phyloP scores from a whole-genome alignment of 2,113 vertebrate genomes.

The Haliaeetus leucogaster region DNA sequence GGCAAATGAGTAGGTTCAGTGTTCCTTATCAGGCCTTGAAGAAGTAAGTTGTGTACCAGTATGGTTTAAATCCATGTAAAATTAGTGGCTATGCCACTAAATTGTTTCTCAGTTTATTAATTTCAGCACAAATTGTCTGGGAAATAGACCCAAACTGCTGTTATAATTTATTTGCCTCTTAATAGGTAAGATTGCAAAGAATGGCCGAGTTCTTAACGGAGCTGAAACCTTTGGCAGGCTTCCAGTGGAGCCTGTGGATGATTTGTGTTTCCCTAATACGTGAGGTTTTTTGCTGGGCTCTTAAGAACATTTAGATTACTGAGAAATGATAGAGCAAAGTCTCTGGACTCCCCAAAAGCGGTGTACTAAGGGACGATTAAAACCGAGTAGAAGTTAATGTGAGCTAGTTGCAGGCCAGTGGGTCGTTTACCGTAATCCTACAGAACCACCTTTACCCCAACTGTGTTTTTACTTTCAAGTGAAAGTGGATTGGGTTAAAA shows the following conservation, averaged over 20 bases:
- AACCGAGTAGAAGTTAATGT: not conserved
- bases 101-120: not conserved
- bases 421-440: fast-evolving
- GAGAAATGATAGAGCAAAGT: not conserved
- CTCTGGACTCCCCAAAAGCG: not conserved
- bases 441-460: not conserved
- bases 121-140: not conserved
- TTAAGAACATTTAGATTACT: not conserved
- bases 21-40: not conserved
- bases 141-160: not conserved
- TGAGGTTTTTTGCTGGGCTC: not conserved
- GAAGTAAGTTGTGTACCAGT: not conserved
- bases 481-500: not conserved
- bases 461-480: not conserved
- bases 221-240: not conserved
- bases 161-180: not conserved
- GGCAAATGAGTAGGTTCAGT: not conserved
- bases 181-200: not conserved
- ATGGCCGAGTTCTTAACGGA: not conserved
- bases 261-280: not conserved
- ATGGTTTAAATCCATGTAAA: not conserved
- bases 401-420: not conserved
- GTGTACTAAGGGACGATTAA: fast-evolving
- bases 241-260: not conserved
- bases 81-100: not conserved